Evolutionary conservation across 2,888 invertebrate genomes (phyloP).

Genomic region (Epirrita christyi): DNA sequence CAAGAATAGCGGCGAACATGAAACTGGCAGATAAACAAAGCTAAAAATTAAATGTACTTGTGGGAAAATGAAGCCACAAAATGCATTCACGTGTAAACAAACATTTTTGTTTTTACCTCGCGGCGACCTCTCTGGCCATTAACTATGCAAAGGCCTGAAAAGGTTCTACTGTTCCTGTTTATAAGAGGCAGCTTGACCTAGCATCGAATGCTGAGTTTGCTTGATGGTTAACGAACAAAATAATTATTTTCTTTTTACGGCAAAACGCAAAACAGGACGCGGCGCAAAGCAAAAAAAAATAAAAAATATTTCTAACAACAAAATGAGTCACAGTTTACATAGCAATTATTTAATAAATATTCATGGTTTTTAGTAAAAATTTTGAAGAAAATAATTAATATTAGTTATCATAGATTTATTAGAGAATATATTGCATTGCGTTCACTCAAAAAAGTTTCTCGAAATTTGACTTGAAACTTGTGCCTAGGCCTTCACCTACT

Average conservation of each 20-base stretch:
- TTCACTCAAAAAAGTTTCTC: no score
- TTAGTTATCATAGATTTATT: no score
- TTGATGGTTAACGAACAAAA: constrained; percentile 6
- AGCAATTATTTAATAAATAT: no score
- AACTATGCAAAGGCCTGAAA: constrained; percentile 25
- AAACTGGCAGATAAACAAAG: neutral
- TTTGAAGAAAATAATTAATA: no score
- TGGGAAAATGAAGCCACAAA: constrained; percentile 4
- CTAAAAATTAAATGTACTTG: constrained; percentile 1
- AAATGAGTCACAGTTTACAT: no score
- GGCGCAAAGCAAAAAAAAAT: no score
- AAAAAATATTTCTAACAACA: no score
- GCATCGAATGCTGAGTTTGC: constrained; percentile 15
- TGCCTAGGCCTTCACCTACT: no score
- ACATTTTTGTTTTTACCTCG: constrained; percentile 9
- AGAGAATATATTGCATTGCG: no score
- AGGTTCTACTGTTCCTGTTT: constrained; percentile 20
- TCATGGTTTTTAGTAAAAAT: no score
- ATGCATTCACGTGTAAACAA: constrained; percentile 19
- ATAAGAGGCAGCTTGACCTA: constrained; percentile 18
- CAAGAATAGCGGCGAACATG: neutral
- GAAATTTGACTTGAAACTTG: no score
- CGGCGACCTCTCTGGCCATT: constrained; percentile 6
- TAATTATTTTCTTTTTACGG: neutral
- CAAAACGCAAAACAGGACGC: no score